A percentile compares a stretch with the other conserved stretches of the same genome.
Evolutionary conservation across 2,113 vertebrate species (phyloP).

Genomic region (Phalacrocorax brasilianus): DNA sequence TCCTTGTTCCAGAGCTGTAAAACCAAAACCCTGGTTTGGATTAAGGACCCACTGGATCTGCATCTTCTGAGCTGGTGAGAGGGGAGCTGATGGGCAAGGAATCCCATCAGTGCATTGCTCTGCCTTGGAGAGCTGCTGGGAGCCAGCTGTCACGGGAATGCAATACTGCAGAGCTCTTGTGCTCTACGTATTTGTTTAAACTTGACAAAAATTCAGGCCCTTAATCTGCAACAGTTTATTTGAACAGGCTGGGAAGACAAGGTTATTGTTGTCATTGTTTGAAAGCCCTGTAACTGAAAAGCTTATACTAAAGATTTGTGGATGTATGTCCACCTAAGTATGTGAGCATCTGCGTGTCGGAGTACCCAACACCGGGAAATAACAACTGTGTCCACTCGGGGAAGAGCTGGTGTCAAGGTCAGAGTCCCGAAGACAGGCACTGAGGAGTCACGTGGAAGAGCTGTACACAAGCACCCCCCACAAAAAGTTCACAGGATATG

Average conservation of each 20-base stretch:
- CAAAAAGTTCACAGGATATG: accelerated
- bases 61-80: background rate
- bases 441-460: background rate
- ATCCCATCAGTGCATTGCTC: accelerated
- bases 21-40: constrained; percentile 59
- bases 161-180: background rate
- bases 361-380: background rate
- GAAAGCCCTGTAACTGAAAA: background rate
- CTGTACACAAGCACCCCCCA: background rate
- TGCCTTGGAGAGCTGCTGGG: background rate
- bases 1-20: constrained; percentile 31
- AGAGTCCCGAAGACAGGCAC: background rate
- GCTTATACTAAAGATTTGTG: background rate
- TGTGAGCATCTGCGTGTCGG: background rate
- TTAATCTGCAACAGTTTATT: constrained; percentile 52
- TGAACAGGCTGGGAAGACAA: constrained; percentile 11
- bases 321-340: background rate
- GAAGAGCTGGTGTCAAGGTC: background rate
- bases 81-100: background rate
- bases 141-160: background rate
- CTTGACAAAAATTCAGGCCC: constrained; percentile 12
- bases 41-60: constrained; percentile 22
- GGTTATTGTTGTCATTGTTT: background rate
- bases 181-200: background rate
- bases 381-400: background rate